Evolutionary conservation across 2,888 invertebrate genomes (phyloP).

Genomic region (Gastracanthus pulcherrimus): DNA sequence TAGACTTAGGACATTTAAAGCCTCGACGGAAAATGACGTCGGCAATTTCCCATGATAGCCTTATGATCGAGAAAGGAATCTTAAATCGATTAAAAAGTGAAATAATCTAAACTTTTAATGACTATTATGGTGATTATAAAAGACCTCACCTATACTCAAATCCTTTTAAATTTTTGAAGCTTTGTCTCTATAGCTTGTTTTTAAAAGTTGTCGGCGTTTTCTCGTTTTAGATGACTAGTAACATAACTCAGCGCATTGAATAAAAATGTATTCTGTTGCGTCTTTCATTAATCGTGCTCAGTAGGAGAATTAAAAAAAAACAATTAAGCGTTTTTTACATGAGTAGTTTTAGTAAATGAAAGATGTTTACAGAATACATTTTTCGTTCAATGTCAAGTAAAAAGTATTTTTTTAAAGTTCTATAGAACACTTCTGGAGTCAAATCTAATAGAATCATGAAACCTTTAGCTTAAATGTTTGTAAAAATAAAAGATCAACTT

Average conservation of each 20-base stretch:
- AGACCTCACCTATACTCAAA: conserved; percentile 10
- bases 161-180: conserved; percentile 15
- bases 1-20: conserved; percentile 15
- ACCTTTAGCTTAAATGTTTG: background rate
- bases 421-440: too few relatives aligned
- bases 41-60: conserved; percentile 8
- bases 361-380: background rate
- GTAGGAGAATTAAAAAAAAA: conserved; percentile 14
- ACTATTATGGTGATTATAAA: background rate
- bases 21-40: background rate
- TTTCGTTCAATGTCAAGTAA: background rate
- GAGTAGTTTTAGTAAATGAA: conserved; percentile 28
- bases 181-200: conserved; percentile 10
- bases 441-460: too few relatives aligned
- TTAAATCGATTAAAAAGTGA: conserved; percentile 2
- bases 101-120: conserved; percentile 5
- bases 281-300: background rate
- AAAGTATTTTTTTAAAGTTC: background rate
- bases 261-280: background rate
- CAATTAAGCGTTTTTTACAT: conserved; percentile 30
- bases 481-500: background rate
- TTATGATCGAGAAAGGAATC: conserved; percentile 31
- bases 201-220: background rate
- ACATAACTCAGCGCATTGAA: background rate
- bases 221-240: background rate